Evolutionary conservation across 1,140 invertebrate species (phyloP).

Genomic region (Brachionus sp.): DNA sequence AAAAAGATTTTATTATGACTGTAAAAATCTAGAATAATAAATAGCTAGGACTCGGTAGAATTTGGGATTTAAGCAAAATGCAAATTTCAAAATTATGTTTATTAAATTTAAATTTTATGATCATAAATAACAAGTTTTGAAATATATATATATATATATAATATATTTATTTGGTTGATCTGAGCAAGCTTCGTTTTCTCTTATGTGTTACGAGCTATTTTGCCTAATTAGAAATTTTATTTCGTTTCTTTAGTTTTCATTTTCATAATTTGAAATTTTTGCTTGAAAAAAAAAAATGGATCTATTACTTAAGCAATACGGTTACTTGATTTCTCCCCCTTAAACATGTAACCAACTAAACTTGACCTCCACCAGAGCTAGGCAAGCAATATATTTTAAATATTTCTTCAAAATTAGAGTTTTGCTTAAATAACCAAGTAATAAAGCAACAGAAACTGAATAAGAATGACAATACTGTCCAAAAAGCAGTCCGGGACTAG

Average conservation of each 20-base stretch:
- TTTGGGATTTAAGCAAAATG: background rate
- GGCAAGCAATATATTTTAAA: background rate
- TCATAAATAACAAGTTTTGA: background rate
- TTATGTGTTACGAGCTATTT: background rate
- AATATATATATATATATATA: background rate
- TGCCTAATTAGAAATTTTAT: slow-evolving; percentile 12
- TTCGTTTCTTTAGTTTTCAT: slow-evolving; percentile 30
- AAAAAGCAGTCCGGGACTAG: background rate
- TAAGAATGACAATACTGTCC: slow-evolving; percentile 11
- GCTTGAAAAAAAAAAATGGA: background rate
- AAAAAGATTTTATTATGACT: background rate
- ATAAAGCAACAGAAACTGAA: background rate
- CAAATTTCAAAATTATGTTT: slow-evolving; percentile 18
- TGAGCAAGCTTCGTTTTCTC: background rate
- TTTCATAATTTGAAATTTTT: slow-evolving; percentile 41
- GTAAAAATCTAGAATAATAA: background rate
- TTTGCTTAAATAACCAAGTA: background rate
- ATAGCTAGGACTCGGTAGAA: background rate
- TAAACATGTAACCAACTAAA: slow-evolving; percentile 5
- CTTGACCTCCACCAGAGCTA: slow-evolving; percentile 6
- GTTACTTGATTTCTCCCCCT: slow-evolving; percentile 1
- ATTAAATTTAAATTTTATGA: slow-evolving; percentile 21
- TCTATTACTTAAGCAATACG: background rate
- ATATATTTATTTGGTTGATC: slow-evolving; percentile 1
- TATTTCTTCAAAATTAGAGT: background rate